Conservation (phyloP, 2,888 invertebrate genomes). For the Bimastos eiseni region DNA sequence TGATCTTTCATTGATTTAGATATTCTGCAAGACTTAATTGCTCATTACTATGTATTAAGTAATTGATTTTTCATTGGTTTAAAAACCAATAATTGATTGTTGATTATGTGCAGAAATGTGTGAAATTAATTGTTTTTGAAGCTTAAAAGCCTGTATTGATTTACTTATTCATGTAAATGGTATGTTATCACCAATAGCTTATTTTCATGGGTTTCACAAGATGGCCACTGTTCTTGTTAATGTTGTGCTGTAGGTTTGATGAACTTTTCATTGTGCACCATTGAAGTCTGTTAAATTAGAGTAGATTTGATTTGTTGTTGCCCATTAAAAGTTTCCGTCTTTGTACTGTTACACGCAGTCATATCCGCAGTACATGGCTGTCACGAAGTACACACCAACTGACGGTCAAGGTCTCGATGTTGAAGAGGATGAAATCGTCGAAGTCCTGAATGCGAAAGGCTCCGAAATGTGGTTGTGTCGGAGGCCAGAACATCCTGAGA, state of each 20-base stretch:
- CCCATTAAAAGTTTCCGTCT: neutral
- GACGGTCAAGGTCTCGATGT: slow-evolving; percentile 40
- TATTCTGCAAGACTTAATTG: neutral
- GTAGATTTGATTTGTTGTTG: neutral
- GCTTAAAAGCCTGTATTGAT: neutral
- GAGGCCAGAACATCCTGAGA: slow-evolving; percentile 46
- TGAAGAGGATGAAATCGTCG: slow-evolving; percentile 86
- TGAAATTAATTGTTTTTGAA: neutral
- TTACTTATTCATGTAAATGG: too few species aligned
- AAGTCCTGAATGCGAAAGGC: slow-evolving; percentile 78
- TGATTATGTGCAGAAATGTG: neutral
- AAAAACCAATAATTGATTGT: neutral
- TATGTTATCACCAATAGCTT: neutral
- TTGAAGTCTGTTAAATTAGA: neutral
- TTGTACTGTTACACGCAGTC: neutral
- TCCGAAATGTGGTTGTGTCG: slow-evolving; percentile 72
- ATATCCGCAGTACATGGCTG: slow-evolving; percentile 63
- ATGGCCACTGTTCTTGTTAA: neutral
- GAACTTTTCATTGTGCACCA: neutral
- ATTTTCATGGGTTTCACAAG: neutral
- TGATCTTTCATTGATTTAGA: neutral
- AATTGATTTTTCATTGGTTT: neutral
- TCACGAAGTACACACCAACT: slow-evolving; percentile 73
- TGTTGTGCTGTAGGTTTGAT: neutral
- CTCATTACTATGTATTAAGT: neutral